Percentiles rank a stretch among this genome's conserved stretches.
Evolutionary conservation across 2,888 invertebrate species (phyloP).

Genomic region (Chromoteleia sp.): DNA sequence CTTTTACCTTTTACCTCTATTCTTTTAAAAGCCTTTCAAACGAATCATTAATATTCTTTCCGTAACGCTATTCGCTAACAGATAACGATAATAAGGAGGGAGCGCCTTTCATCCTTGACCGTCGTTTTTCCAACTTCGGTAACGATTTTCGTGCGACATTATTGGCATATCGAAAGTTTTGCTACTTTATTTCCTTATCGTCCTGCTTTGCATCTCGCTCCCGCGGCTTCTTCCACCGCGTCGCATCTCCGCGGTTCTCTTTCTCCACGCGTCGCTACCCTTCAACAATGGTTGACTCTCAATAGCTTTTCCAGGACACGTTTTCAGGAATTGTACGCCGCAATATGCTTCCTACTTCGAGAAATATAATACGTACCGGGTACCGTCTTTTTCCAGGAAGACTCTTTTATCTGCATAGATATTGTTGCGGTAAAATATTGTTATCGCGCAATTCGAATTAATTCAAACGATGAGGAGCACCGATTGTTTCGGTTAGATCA

Average conservation of each 20-base stretch:
- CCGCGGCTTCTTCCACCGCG: slow-evolving; percentile 24
- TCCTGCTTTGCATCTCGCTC: slow-evolving; percentile 13
- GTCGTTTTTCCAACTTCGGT: slow-evolving; percentile 26
- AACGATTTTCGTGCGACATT: slow-evolving; percentile 40
- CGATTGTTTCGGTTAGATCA: too few species aligned
- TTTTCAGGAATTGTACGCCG: slow-evolving; percentile 51
- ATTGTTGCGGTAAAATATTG: slow-evolving; percentile 18
- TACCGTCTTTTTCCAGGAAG: slow-evolving; percentile 18
- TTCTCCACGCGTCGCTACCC: slow-evolving; percentile 74
- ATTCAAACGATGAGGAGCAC: neutral
- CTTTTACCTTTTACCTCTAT: slow-evolving; percentile 9
- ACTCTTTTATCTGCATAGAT: slow-evolving; percentile 35
- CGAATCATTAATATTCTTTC: slow-evolving; percentile 10
- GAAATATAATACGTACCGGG: slow-evolving; percentile 48
- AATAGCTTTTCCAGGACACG: slow-evolving; percentile 59
- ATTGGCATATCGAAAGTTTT: slow-evolving; percentile 57
- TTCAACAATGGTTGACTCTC: slow-evolving; percentile 73
- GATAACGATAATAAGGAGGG: slow-evolving; percentile 12
- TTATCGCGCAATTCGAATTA: slow-evolving; percentile 9
- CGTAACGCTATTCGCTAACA: slow-evolving; percentile 13
- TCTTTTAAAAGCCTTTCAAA: slow-evolving; percentile 16
- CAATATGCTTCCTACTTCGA: slow-evolving; percentile 54
- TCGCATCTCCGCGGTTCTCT: slow-evolving; percentile 53
- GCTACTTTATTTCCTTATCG: slow-evolving; percentile 55
- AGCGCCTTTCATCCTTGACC: slow-evolving; percentile 31